Evolutionary conservation across 1,140 invertebrate species (phyloP), one percentile per base, ranked within the genome.

Genomic region (Drosophila biarmipes): DNA sequence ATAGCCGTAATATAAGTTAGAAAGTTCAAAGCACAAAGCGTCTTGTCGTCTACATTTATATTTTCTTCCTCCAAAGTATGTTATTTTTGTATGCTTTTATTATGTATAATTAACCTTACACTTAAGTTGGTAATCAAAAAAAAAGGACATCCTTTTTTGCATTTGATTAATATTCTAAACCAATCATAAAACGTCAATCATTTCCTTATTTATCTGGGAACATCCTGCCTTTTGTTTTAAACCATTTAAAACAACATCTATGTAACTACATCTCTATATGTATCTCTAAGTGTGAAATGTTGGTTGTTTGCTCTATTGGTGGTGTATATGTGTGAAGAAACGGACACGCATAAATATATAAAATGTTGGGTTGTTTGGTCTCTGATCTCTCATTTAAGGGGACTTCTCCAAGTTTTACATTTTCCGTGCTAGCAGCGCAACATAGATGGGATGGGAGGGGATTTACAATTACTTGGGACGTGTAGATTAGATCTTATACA

Each of bases 241-340:
- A 78, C 78, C 62, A 78, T 63, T 86, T 85, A 80, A 85, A 84
- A 84, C 73, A 76, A 79, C 73, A 86, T 78, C 49, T 68, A 74
- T 82, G 29, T 69, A 78, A 69, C 67, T 85, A 85, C 58, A 79
- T 61, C 68, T 38, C 46, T 53, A 66, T 53, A 54, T 57, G 48
- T 31, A 68, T 72, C 37, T 69, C 55, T 74, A 66, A 58, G n/a
- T 19, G 67, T 61, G 46, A 80, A 54, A 62, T 61, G 63, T 51
- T 69, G 81, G 38, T 62, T 74, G 51, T 6, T 40, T 56, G 64
- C 63, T 63, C 43, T 49, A 15, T 17, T 63, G 43, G 59, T 67
- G 21, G 46, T 59, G 35, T 49, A 24, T 19, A 46, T 38, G 54
- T 38, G 4, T 43, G 38, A 52, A 49, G 21, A 58, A 82, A 73